These are phyloP conservation scores for Chelonus insularis DNA, from an alignment of 1,140 invertebrate genomes.

Conservation along the genomic window DNA sequence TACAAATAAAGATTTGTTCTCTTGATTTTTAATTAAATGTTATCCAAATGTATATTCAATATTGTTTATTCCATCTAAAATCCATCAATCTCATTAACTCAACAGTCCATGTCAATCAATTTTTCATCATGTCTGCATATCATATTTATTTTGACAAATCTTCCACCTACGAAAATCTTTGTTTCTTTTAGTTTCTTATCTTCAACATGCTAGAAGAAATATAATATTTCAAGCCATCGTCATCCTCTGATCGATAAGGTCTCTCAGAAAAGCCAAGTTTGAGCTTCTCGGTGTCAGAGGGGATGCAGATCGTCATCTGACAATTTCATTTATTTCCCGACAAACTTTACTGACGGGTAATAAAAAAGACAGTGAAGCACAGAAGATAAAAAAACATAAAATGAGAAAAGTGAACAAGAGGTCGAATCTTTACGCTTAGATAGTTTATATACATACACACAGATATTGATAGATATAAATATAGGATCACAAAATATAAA, in stretches of 20 bases:
- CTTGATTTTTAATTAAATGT: too few relatives aligned
- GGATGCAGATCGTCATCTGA: constrained; percentile 15
- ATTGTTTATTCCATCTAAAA: neutral
- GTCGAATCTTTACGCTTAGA: neutral
- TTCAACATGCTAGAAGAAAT: neutral
- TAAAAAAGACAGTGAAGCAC: constrained; percentile 11
- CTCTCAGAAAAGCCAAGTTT: constrained; percentile 14
- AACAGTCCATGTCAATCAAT: neutral
- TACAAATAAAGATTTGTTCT: neutral
- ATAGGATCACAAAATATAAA: neutral
- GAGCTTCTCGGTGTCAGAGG: constrained; percentile 5
- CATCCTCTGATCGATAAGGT: constrained; percentile 2
- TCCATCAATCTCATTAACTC: constrained; percentile 18
- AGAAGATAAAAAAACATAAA: constrained; percentile 1
- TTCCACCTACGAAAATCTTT: constrained; percentile 1
- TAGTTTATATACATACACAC: too few relatives aligned
- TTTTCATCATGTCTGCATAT: neutral
- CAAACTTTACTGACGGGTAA: constrained; percentile 11
- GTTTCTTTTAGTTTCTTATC: neutral
- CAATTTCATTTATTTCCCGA: constrained; percentile 11
- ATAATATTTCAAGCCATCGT: constrained; percentile 8
- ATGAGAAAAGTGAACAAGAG: neutral
- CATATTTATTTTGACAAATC: constrained; percentile 3
- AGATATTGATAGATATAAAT: too few relatives aligned
- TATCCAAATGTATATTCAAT: too few relatives aligned